Evolutionary conservation across 2,888 invertebrate species (phyloP).

Genomic region (Callyntrura sp.): DNA sequence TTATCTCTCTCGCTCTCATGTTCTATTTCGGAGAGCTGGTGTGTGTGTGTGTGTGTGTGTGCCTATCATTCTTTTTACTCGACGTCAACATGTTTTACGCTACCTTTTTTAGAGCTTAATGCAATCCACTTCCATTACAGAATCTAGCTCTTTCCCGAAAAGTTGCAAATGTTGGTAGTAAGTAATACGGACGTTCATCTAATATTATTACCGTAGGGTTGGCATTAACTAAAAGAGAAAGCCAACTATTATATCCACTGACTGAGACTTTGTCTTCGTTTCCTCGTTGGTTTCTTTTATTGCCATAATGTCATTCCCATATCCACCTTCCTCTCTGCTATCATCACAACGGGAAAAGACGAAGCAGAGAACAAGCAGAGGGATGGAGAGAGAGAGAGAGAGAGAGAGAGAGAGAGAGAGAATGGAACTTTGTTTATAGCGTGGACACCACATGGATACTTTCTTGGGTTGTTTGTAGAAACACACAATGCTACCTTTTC

Average conservation of each 20-base stretch:
- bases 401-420: too few species aligned
- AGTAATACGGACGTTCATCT: neutral
- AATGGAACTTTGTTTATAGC: conserved; percentile 51
- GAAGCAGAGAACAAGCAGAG: neutral
- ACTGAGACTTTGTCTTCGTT: conserved; percentile 57
- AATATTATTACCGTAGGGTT: conserved; percentile 24
- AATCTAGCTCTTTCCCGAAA: too few species aligned
- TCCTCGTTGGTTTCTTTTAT: conserved; percentile 54
- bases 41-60: conserved; percentile 19
- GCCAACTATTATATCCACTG: conserved; percentile 41
- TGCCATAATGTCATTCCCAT: conserved; percentile 55
- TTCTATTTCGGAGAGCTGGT: conserved; percentile 22
- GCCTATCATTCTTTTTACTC: neutral
- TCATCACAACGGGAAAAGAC: conserved; percentile 2
- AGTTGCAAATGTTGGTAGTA: too few species aligned
- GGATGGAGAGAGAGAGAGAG: too few species aligned
- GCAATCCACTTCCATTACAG: too few species aligned
- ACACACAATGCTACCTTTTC: too few species aligned
- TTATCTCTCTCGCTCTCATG: neutral
- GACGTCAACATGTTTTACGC: neutral
- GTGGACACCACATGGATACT: neutral
- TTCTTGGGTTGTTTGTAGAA: too few species aligned
- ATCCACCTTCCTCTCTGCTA: conserved; percentile 25
- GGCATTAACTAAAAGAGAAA: conserved; percentile 48
- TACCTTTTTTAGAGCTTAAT: conserved; percentile 2